Percentiles rank a stretch among this genome's conserved stretches.
These are phyloP conservation scores for Tetragonula carbonaria DNA, from an alignment of 2,888 invertebrate genomes.

Conservation along the genomic window DNA sequence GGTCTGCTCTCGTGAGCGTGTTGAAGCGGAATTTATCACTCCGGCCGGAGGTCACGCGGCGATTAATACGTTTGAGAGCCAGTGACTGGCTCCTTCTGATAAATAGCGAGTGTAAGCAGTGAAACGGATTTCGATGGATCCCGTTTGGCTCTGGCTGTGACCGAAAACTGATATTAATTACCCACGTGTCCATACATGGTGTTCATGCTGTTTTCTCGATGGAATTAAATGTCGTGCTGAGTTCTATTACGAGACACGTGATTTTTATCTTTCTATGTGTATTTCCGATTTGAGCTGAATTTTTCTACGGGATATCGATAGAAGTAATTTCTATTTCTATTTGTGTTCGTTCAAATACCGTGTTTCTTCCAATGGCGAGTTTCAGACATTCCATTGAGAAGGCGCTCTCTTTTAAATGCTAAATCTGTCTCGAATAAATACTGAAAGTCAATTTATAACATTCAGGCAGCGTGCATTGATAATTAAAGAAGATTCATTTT, in stretches of 20 bases:
- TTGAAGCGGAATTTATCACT: constrained; percentile 30
- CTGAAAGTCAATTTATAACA: too few relatives aligned
- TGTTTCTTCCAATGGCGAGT: too few relatives aligned
- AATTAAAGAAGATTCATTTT: too few relatives aligned
- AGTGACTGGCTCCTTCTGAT: neutral
- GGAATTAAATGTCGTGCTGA: neutral
- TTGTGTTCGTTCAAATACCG: too few relatives aligned
- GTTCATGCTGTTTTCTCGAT: neutral
- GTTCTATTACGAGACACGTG: neutral
- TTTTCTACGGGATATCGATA: too few relatives aligned
- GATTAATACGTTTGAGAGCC: constrained; percentile 19
- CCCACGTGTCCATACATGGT: neutral
- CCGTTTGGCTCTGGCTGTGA: neutral
- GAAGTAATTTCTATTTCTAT: too few relatives aligned
- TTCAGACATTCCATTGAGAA: too few relatives aligned
- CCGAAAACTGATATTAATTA: neutral
- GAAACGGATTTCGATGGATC: neutral
- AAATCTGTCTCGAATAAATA: too few relatives aligned
- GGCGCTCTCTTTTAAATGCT: too few relatives aligned
- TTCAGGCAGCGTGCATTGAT: too few relatives aligned
- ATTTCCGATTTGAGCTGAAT: too few relatives aligned
- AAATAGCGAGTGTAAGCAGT: neutral
- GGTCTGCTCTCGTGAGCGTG: neutral
- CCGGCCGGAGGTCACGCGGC: neutral
- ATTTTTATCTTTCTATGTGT: neutral